Evolutionary conservation across 2,888 invertebrate genomes (phyloP), one percentile per base, ranked within the genome.

Genomic region (Gibbula magus): DNA sequence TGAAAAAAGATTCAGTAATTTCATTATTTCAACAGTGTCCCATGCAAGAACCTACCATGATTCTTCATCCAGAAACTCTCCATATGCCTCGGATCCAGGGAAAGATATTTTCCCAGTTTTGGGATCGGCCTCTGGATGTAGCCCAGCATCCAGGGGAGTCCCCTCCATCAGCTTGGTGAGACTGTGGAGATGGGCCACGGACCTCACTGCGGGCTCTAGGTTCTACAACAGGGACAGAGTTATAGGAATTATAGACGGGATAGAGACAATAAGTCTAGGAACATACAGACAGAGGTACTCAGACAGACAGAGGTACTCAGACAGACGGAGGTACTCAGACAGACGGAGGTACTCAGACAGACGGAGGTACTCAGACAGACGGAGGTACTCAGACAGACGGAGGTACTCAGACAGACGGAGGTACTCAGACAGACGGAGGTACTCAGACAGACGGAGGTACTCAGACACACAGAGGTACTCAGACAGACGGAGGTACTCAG

Each of bases 41-140:
- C 1, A 45, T 10, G 45, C 4, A 1, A 45, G 45, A 45, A 45
- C 45, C 45, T 10, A 45, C 91, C 92, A 91, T 7, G 91, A 88
- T 78, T 92, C 91, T 66, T 92, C 90, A 74, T 92, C 92, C 75
- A 91, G 87, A 76, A 88, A 92, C 79, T 91, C 89, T 39, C 91
- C 89, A 66, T 88, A 91, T 32, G 85, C 87, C 61, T 87, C 86
- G 10, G 86, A 86, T 74, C 90, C 89, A 7, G 89, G 90, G 82
- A 87, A 89, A 67, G 81, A 83, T 73, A 87, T 81, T 76, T 88
- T 84, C 61, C 89, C 88, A 25, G 89, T 85, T 22, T 81, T 81
- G 13, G 87, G 82, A 54, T 90, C 88, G 16, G 86, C 81, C 13
- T 82, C 81, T 18, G 89, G 88, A 32, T 86, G 83, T n/a, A 86